Evolutionary conservation across 2,888 invertebrate genomes (phyloP).

Genomic region (Stratiomys singularior): DNA sequence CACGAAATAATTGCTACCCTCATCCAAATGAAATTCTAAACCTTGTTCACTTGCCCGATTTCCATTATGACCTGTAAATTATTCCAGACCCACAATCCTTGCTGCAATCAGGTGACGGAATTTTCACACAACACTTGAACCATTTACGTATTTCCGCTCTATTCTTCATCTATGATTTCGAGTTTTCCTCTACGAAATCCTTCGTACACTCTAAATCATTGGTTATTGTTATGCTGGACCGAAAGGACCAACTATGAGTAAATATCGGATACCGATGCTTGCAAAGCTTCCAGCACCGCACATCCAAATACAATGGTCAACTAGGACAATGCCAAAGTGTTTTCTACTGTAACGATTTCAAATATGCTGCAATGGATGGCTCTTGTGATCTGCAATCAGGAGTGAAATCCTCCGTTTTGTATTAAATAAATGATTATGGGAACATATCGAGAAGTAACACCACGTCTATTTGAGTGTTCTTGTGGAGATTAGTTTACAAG

Average conservation of each 20-base stretch:
- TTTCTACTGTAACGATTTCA: constrained; percentile 17
- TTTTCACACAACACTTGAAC: background rate
- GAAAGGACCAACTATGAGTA: background rate
- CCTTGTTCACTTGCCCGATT: background rate
- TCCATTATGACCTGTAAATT: background rate
- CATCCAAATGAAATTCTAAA: too few relatives aligned
- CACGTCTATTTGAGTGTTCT: constrained; percentile 3
- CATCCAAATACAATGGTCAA: constrained; percentile 21
- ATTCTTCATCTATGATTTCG: background rate
- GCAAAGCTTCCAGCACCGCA: background rate
- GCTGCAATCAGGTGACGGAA: background rate
- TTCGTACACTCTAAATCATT: background rate
- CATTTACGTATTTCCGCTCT: constrained; percentile 7
- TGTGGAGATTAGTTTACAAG: background rate
- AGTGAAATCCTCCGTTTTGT: background rate
- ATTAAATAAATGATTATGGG: constrained; percentile 42
- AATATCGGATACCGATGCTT: background rate
- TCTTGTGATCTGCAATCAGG: constrained; percentile 13
- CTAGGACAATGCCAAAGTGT: background rate
- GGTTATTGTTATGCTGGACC: background rate
- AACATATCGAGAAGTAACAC: constrained; percentile 17
- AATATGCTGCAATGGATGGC: constrained; percentile 21
- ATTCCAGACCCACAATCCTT: background rate
- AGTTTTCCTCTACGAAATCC: background rate
- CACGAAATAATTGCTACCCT: too few relatives aligned